phyloP scores from a whole-genome alignment of 2,888 invertebrate genomes.

The Allophyes oxyacanthae region DNA sequence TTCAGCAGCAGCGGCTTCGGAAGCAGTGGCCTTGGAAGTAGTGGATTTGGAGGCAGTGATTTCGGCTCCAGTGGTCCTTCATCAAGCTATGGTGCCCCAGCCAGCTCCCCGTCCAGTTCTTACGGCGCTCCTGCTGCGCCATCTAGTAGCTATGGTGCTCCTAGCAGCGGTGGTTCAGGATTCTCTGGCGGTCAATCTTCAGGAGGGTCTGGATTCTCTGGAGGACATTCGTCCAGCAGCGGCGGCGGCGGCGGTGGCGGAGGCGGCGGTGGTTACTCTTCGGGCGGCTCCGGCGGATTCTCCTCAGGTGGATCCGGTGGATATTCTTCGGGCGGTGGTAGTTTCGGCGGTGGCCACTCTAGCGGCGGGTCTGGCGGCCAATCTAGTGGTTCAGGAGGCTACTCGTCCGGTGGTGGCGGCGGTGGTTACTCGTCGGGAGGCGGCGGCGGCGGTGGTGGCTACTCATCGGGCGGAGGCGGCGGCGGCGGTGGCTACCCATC shows the following conservation, averaged over 20 bases:
- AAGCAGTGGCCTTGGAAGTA: slow-evolving; percentile 61
- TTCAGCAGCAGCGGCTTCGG: slow-evolving; percentile 66
- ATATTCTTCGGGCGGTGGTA: slow-evolving; percentile 9
- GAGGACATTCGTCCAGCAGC: slow-evolving; percentile 64
- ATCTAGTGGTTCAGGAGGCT: slow-evolving; percentile 18
- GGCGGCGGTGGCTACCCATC: slow-evolving; percentile 16
- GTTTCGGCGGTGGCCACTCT: slow-evolving; percentile 41
- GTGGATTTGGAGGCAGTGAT: slow-evolving; percentile 67
- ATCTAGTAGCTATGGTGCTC: slow-evolving; percentile 68
- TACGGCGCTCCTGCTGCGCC: slow-evolving; percentile 73
- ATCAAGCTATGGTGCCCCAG: slow-evolving; percentile 80
- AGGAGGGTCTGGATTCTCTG: slow-evolving; percentile 63
- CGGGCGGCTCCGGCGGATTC: slow-evolving; percentile 60
- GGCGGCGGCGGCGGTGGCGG: slow-evolving; percentile 60
- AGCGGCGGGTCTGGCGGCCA: slow-evolving; percentile 49
- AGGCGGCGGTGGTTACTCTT: slow-evolving; percentile 61
- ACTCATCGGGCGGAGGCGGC: slow-evolving; percentile 60
- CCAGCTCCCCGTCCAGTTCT: slow-evolving; percentile 76
- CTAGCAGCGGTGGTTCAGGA: slow-evolving; percentile 57
- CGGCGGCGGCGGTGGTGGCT: slow-evolving; percentile 65
- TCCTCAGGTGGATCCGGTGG: slow-evolving; percentile 49
- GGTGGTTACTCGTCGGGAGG: slow-evolving; percentile 66
- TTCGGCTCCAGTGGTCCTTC: slow-evolving; percentile 69
- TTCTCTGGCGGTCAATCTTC: slow-evolving; percentile 54
- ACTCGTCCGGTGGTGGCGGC: slow-evolving; percentile 51